Evolutionary conservation across 2,797 vertebrate genomes (phyloP), one percentile per base, ranked within the genome.

Genomic region (Gymnodraco acuticeps): DNA sequence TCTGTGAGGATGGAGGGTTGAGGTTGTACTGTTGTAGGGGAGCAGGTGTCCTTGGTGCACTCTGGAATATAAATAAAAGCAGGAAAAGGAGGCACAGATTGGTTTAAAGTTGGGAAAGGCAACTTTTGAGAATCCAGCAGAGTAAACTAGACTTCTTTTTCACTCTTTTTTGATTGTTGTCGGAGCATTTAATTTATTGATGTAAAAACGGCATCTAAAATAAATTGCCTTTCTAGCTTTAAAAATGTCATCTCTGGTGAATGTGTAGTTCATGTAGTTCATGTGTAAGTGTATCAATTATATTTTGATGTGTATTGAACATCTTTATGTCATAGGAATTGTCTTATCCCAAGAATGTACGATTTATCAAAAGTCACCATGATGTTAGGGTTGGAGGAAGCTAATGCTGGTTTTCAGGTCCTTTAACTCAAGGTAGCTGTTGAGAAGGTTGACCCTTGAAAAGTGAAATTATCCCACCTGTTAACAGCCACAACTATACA

Each of bases 11-110:
- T 38, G 1, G 73, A 74, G 12, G 92, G 70, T 65, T 95, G 93
- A 61, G 94, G 90, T 47, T 81, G 82, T 16, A 94, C 87, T 11
- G 92, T 92, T 31, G 88, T 71, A 1, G 95, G 95, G 56, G 85
- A 95, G 86, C 96, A 98, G 0, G 70, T 1, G 5, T 85, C 83
- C 11, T 76, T 71, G 6, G 87, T 92, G 78, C 94, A 95, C 66
- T 88, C 93, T 95, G 89, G 64, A 66, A 56, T 10, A 20, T 70
- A 12, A 33, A 23, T 23, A 38, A 59, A 56, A 50, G 51, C 3
- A 70, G 54, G 15, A 73, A 3, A 33, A 54, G 6, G 3, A 66
- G 11, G 2, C 3, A 52, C 3, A 47, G 42, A 75, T 38, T 50
- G 6, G 23, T 72, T 64, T 51, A 16, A 38, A 38, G 8, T 38